Evolutionary conservation across 2,888 invertebrate genomes (phyloP), one percentile per base, ranked within the genome.

Genomic region (Pocota personata): DNA sequence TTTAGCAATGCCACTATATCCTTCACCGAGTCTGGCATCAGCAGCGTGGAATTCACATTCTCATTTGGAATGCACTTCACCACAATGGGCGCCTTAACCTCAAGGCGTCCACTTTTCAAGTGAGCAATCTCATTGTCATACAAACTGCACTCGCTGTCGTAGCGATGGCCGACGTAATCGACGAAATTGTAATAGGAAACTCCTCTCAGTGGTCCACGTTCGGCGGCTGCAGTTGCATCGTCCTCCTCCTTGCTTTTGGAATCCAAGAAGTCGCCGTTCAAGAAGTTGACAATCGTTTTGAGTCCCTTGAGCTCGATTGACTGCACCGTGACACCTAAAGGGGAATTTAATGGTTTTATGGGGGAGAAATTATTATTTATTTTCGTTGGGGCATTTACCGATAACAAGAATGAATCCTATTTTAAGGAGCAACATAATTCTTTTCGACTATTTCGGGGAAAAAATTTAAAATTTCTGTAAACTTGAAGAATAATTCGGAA

Each of bases 1-100:
- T 92, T 90, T 0, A 93, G 84, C 3, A 93, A 86, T 1, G 88
- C 88, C 0, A 92, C 88, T 46, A 92, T 91, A 0, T 92, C 92
- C 71, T 92, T 91, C 24, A 90, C 89, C 10, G 89, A 89, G 2
- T 89, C 88, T 80, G 92, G 90, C n/a, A 92, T 88, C 0, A 90
- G 89, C 3, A 92, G 72, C 0, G 89, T 89, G 0, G 88, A 84
- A 30, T 89, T 89, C 0, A 64, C 37, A 0, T 73, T 77, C 0
- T 90, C 89, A 4, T 88, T 88, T 14, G 90, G 89, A 32, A 91
- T 62, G 48, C 92, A 92, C 50, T 91, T 91, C 0, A 92, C 89
- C 87, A 91, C 89, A 10, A 92, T 90, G 2, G 91, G 91, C 0
- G 91, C 90, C 16, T 89, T 90, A 1, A 52, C 62, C 5, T 86